Conservation (phyloP, 1,140 invertebrate genomes). For the Procambarus clarkii region DNA sequence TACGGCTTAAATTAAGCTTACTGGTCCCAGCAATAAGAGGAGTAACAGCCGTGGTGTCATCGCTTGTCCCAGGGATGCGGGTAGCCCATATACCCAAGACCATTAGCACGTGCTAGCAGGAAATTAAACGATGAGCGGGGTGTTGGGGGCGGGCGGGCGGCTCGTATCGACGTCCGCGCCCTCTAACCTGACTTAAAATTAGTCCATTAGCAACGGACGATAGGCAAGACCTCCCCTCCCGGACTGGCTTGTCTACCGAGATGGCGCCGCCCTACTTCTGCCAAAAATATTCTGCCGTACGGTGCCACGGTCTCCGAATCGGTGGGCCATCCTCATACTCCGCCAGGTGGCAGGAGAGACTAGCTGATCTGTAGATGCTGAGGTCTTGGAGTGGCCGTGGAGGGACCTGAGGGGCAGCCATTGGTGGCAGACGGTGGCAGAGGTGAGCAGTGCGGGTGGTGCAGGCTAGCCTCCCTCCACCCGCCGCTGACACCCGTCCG, state of each 20-base stretch:
- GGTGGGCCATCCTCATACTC: background rate
- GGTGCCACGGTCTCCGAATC: background rate
- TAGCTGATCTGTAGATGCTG: background rate
- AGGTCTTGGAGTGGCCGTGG: background rate
- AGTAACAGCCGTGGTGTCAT: background rate
- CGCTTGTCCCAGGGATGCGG: background rate
- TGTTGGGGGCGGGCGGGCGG: too few species aligned
- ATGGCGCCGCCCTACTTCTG: background rate
- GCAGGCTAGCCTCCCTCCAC: background rate
- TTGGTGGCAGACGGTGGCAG: background rate
- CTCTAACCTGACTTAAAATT: background rate
- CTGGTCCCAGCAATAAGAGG: too few species aligned
- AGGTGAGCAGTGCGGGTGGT: background rate
- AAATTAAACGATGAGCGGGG: background rate
- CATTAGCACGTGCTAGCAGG: background rate
- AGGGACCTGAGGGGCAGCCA: background rate
- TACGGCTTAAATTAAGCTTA: too few species aligned
- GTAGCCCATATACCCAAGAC: background rate
- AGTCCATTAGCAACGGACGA: background rate
- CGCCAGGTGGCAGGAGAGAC: background rate
- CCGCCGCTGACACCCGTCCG: slow-evolving; percentile 27
- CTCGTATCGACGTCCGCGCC: background rate
- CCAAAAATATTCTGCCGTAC: background rate
- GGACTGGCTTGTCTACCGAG: background rate
- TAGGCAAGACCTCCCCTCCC: background rate